Base-by-base conservation (phyloP, 2,888 invertebrate species). In the Andrena bicolor region DNA sequence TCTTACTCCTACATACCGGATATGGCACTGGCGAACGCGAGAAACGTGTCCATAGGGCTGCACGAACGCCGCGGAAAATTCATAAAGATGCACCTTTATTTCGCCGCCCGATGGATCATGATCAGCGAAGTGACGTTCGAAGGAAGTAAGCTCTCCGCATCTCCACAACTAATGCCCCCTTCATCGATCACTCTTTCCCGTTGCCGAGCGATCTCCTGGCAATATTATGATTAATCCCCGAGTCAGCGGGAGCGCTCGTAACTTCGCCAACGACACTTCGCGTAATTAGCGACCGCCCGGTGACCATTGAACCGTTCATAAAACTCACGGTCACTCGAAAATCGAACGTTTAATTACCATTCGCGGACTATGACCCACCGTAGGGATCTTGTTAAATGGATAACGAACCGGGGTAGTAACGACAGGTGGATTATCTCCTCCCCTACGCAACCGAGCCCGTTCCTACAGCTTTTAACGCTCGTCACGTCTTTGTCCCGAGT, bases 91-190 rank as follows among this genome's bases (percentile, higher is more conserved):
- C 94, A 96, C 79, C 94, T 97, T 60, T 95, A 95, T 92, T 97
- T 97, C 91, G 96, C 96, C 66, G 95, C 95, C 70, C 95, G 95
- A 75, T 96, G 96, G 96, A 95, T 97, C 90, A 95, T 97, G 95
- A 95, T 97, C 87, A 96, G 96, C 91, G 97, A 97, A 94, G 95
- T 97, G 76, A 94, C 94, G 60, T 96, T 96, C 90, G 95, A 95
- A 86, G 95, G 95, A 85, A 94, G 96, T 96, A 92, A 94, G 94
- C 35, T 56, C 91, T 66, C 30, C 16, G 23, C 61, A 53, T 61
- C 53, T 20, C 28, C 41, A 7, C 53, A n/a, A 48, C 28, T 32
- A 13, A 2, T 30, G 6, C 10, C 51, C 41, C 41, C 26, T 63
- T 26, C 32, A 49, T 77, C 65, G 64, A 75, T 76, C 58, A 58